Evolutionary conservation across 2,797 vertebrate genomes (phyloP).

Genomic region (Protosalanx chinensis): DNA sequence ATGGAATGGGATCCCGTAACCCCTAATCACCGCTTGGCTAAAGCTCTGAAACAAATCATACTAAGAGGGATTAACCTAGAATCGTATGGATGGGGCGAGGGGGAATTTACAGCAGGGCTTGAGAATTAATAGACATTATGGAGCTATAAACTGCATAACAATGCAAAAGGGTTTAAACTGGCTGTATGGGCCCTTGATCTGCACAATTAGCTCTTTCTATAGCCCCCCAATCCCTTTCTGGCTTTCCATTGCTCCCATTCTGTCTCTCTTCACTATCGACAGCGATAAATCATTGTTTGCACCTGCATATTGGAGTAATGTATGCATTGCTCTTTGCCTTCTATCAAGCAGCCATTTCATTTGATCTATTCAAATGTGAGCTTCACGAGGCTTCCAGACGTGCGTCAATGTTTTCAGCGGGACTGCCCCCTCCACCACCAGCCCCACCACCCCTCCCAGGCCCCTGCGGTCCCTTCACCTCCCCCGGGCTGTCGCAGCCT

Average conservation of each 20-base stretch:
- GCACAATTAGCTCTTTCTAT: too few species aligned
- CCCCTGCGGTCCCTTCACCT: conserved; percentile 26
- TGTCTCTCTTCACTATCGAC: background rate
- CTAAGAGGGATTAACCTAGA: conserved; percentile 57
- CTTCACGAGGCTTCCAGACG: too few species aligned
- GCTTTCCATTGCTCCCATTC: background rate
- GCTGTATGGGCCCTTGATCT: background rate
- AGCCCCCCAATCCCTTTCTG: background rate
- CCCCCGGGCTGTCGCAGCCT: conserved; percentile 18
- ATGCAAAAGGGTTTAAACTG: background rate
- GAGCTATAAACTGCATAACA: conserved; percentile 1
- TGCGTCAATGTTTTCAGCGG: background rate
- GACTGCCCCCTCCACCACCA: background rate
- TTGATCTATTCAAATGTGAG: too few species aligned
- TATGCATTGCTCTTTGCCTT: too few species aligned
- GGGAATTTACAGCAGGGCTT: conserved; percentile 38
- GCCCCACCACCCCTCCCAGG: too few species aligned
- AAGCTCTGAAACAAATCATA: conserved; percentile 55
- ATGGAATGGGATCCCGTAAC: conserved; percentile 28
- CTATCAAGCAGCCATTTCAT: too few species aligned
- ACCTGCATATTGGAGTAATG: too few species aligned
- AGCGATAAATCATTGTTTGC: background rate
- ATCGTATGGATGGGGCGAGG: conserved; percentile 45
- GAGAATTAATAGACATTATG: conserved; percentile 39
- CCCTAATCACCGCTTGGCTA: conserved; percentile 57